Evolutionary conservation across 1,140 invertebrate species (phyloP).

Genomic region (Hirudo medicinalis): DNA sequence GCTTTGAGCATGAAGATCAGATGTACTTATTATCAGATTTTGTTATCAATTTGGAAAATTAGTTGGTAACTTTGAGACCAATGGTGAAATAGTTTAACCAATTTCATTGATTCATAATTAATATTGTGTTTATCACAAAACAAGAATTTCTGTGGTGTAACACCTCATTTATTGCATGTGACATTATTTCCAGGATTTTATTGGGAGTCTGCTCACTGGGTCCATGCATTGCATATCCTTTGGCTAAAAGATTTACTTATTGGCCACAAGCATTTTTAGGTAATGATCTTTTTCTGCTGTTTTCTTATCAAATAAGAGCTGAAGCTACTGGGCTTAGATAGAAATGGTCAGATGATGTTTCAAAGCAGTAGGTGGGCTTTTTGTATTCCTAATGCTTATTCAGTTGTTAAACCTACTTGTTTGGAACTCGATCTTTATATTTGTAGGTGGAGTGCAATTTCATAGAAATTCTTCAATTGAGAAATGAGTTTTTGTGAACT

Average conservation of each 20-base stretch:
- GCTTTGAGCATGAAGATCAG: no score
- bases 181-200: conserved; percentile 50
- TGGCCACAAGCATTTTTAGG: conserved; percentile 50
- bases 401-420: no score
- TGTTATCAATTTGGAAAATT: no score
- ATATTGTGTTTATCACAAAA: no score
- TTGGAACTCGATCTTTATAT: background rate
- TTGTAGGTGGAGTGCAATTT: background rate
- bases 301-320: background rate
- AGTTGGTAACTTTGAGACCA: no score
- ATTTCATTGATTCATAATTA: no score
- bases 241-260: conserved; percentile 84
- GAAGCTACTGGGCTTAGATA: background rate
- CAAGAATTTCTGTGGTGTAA: no score
- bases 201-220: conserved; percentile 48
- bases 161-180: no score
- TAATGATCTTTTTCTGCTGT: conserved; percentile 1
- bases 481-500: conserved; percentile 5
- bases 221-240: conserved; percentile 76
- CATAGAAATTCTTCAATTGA: background rate
- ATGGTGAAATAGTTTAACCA: no score
- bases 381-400: no score
- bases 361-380: background rate
- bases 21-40: no score
- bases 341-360: background rate